Base-by-base conservation (phyloP, 2,113 vertebrate genomes). In the Labeo rohita region DNA sequence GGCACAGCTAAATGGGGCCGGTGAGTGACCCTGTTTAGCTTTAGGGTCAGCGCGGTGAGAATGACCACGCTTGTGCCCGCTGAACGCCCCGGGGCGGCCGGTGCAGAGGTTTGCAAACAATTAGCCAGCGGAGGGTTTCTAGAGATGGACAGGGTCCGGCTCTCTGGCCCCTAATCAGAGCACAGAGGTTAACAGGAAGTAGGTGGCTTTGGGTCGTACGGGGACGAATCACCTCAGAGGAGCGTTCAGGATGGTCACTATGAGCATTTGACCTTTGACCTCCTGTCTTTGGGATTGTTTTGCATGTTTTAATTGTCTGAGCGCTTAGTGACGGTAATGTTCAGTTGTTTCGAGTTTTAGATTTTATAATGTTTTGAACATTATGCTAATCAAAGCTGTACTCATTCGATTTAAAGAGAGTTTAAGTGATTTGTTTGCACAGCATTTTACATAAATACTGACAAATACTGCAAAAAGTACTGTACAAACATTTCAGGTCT, bases 1-100 rank as follows among this genome's bases (percentile, higher is more conserved):
- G 93, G 89, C 73, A 7, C 9, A 85, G 79, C 83, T 88, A 75
- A 87, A 90, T 73, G 81, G 85, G 81, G 85, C 89, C 87, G 88
- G 81, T 86, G 87, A 89, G 91, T 87, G 83, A 84, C 86, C 89
- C 90, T 92, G 91, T 94, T 94, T 92, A 90, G 89, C 89, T 90
- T 91, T 87, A 49, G 86, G 92, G 92, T 93, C 91, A 91, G 80
- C 78, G 16, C 9, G 88, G 88, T 90, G 45, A 87, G 84, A 88
- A 78, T 89, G 80, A 84, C 63, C 76, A 86, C 70, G 68, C 85
- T 85, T 87, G 80, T 90, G 74, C 45, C 50, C 75, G n/a, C 56
- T 52, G 39, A 34, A 28, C 21, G 73, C 78, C 72, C 39, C 79
- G 45, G 83, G 89, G 85, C 79, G 78, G 13, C 61, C 76, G 28